Evolutionary conservation across 2,113 vertebrate species (phyloP).

Genomic region (Bothrops jararaca): DNA sequence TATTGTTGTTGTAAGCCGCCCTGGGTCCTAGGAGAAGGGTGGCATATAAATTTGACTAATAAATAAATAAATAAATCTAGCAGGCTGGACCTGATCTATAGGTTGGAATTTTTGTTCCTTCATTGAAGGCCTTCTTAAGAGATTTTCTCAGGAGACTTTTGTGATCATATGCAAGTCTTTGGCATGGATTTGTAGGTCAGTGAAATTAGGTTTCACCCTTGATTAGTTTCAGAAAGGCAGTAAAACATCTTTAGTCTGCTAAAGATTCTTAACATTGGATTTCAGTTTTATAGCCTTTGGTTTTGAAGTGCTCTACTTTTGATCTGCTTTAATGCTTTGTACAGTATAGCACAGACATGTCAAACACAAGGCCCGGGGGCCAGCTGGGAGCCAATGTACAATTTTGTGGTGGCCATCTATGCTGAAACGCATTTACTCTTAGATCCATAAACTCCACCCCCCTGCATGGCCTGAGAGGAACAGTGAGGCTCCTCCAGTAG

Average conservation of each 20-base stretch:
- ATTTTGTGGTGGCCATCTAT: too few relatives aligned
- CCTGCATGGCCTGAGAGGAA: too few relatives aligned
- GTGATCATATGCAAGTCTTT: background rate
- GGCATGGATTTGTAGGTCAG: background rate
- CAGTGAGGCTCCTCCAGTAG: too few relatives aligned
- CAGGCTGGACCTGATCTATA: background rate
- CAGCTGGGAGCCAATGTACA: too few relatives aligned
- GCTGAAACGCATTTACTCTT: too few relatives aligned
- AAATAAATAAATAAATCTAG: too few relatives aligned
- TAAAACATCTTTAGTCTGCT: background rate
- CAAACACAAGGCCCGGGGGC: too few relatives aligned
- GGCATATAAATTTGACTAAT: too few relatives aligned
- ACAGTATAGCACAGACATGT: too few relatives aligned
- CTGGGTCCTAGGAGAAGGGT: too few relatives aligned
- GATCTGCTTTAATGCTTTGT: background rate
- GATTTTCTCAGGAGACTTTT: background rate
- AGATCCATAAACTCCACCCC: too few relatives aligned
- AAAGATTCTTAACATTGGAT: background rate
- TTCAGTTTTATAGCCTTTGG: background rate
- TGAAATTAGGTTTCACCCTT: background rate
- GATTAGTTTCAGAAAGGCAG: background rate
- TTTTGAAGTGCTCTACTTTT: background rate
- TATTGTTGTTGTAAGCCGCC: too few relatives aligned
- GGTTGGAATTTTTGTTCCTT: background rate
- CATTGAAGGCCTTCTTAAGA: background rate